These are phyloP conservation scores for Bombus affinis DNA, from an alignment of 1,140 invertebrate species.

Conservation along the genomic window DNA sequence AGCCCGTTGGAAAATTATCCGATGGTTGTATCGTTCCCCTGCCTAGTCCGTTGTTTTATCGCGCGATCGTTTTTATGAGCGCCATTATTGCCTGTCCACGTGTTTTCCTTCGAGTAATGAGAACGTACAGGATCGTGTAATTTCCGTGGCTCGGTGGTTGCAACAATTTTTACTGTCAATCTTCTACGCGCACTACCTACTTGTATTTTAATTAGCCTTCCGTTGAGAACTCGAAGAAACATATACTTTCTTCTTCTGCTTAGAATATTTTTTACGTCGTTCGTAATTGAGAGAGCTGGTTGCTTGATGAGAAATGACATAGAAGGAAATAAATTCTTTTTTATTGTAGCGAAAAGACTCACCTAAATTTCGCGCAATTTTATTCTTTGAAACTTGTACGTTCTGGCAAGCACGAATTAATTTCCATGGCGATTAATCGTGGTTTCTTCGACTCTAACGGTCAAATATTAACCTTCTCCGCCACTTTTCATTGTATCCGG, in stretches of 20 bases:
- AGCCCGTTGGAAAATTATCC: conserved; percentile 37
- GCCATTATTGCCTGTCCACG: conserved; percentile 11
- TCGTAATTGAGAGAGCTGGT: background rate
- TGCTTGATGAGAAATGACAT: too few relatives aligned
- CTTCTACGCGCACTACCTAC: background rate
- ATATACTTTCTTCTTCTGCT: background rate
- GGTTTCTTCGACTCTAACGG: background rate
- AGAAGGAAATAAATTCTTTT: too few relatives aligned
- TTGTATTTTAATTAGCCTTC: background rate
- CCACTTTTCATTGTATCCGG: conserved; percentile 38
- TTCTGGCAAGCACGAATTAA: too few relatives aligned
- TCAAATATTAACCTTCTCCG: conserved; percentile 35
- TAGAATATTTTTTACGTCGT: background rate
- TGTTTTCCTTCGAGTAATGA: conserved; percentile 26
- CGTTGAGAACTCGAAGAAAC: background rate
- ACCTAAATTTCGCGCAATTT: too few relatives aligned
- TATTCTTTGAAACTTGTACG: too few relatives aligned
- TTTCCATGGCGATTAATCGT: too few relatives aligned
- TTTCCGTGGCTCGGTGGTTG: background rate
- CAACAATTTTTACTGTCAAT: background rate
- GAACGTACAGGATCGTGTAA: background rate
- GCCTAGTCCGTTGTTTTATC: conserved; percentile 2
- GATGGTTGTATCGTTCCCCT: background rate
- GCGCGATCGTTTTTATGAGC: conserved; percentile 19
- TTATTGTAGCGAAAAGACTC: too few relatives aligned